Evolutionary conservation across 2,797 vertebrate species (phyloP).

Genomic region (Sciaenops ocellatus): DNA sequence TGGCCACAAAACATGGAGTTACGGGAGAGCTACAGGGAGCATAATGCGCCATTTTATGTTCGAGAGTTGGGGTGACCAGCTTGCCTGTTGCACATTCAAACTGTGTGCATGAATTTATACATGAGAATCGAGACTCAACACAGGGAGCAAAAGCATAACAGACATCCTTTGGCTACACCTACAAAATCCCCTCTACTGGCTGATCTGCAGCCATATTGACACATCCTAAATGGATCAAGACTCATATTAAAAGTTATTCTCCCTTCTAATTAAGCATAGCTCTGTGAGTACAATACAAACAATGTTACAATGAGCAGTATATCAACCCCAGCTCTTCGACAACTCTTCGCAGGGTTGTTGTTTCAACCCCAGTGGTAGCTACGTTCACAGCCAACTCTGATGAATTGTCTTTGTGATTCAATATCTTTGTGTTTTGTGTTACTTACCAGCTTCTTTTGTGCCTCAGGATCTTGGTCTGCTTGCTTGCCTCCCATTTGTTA

Average conservation of each 20-base stretch:
- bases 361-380: too few species aligned
- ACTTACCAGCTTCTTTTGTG: too few species aligned
- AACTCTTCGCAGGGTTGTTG: too few species aligned
- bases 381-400: too few species aligned
- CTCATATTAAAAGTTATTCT: neutral
- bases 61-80: conserved; percentile 33
- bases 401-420: too few species aligned
- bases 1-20: conserved; percentile 26
- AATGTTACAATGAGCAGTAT: too few species aligned
- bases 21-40: conserved; percentile 19
- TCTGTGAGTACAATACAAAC: neutral
- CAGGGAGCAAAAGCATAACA: neutral
- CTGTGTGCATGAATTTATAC: conserved; percentile 10
- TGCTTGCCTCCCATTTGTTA: too few species aligned
- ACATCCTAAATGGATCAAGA: conserved; percentile 11
- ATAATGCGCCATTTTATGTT: conserved; percentile 35
- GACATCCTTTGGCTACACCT: conserved; percentile 7
- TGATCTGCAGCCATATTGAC: conserved; percentile 5
- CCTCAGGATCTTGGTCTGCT: too few species aligned
- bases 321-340: too few species aligned
- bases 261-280: neutral
- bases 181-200: conserved; percentile 7
- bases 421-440: too few species aligned
- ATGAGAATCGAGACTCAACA: conserved; percentile 5
- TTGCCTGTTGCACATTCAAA: conserved; percentile 13